phyloP scores from a whole-genome alignment of 2,888 invertebrate species.

The Drosophila stalkeri region DNA sequence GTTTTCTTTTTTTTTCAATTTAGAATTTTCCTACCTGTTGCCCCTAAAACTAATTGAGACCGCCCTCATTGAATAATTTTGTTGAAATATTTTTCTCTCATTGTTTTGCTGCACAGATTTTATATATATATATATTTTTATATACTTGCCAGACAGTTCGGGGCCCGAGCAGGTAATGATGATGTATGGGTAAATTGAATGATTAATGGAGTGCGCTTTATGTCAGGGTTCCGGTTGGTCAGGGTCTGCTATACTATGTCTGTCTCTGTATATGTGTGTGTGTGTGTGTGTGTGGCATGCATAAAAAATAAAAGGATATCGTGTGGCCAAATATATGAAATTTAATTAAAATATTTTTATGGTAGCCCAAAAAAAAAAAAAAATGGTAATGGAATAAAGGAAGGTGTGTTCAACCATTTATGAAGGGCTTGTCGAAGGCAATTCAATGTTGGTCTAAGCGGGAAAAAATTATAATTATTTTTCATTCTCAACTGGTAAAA shows the following conservation, averaged over 20 bases:
- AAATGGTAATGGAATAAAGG: slow-evolving; percentile 23
- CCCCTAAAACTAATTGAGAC: slow-evolving; percentile 81
- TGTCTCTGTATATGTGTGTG: neutral
- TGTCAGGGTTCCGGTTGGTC: slow-evolving; percentile 71
- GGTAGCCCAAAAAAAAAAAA: slow-evolving; percentile 43
- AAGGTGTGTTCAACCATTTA: slow-evolving; percentile 48
- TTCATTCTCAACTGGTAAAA: neutral
- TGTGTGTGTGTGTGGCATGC: slow-evolving; percentile 58
- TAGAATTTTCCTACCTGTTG: slow-evolving; percentile 57
- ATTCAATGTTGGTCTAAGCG: slow-evolving; percentile 4
- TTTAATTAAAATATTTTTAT: slow-evolving; percentile 79
- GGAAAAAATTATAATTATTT: slow-evolving; percentile 34
- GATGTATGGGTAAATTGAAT: slow-evolving; percentile 79
- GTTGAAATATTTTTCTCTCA: slow-evolving; percentile 23
- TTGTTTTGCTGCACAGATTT: slow-evolving; percentile 15
- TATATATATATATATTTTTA: slow-evolving; percentile 1
- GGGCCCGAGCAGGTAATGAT: slow-evolving; percentile 74
- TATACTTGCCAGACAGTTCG: slow-evolving; percentile 58
- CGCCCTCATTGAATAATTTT: slow-evolving; percentile 81
- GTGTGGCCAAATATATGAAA: slow-evolving; percentile 55
- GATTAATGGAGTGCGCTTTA: slow-evolving; percentile 74
- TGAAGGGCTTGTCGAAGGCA: slow-evolving; percentile 31
- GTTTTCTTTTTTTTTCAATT: slow-evolving; percentile 11
- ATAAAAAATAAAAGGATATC: slow-evolving; percentile 66
- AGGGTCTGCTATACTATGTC: slow-evolving; percentile 10